These are phyloP conservation scores for Girardinus metallicus DNA, from an alignment of 2,797 vertebrate species.

Conservation along the genomic window DNA sequence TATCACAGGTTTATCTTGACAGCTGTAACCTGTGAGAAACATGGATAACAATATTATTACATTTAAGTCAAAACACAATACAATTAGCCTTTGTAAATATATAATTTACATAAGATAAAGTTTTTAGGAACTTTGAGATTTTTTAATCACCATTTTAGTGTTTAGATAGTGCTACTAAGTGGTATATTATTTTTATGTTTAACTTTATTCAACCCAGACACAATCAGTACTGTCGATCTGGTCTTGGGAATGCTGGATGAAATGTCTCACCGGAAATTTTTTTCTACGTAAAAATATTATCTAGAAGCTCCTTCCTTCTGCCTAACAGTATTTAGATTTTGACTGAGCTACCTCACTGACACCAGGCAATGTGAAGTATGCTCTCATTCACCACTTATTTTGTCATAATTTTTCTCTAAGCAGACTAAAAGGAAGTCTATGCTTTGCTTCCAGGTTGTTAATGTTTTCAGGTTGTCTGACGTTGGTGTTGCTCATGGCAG, in stretches of 20 bases:
- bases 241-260: background rate
- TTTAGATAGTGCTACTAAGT: background rate
- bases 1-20: constrained; percentile 27
- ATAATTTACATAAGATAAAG: background rate
- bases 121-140: background rate
- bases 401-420: background rate
- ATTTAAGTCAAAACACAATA: background rate
- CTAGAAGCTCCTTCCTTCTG: background rate
- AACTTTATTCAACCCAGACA: background rate
- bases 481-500: background rate
- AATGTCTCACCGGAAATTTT: background rate
- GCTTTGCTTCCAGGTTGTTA: background rate
- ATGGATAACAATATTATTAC: background rate
- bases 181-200: background rate
- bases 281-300: background rate
- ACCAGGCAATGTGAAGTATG: background rate
- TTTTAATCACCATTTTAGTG: background rate
- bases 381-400: background rate
- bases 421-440: background rate
- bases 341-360: background rate
- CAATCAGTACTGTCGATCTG: background rate
- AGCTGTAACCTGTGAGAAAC: constrained; percentile 2
- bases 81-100: background rate
- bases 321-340: background rate
- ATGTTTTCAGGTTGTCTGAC: background rate